Conservation (phyloP, 2,888 invertebrate genomes). For the Synanthedon tipuliformis region DNA sequence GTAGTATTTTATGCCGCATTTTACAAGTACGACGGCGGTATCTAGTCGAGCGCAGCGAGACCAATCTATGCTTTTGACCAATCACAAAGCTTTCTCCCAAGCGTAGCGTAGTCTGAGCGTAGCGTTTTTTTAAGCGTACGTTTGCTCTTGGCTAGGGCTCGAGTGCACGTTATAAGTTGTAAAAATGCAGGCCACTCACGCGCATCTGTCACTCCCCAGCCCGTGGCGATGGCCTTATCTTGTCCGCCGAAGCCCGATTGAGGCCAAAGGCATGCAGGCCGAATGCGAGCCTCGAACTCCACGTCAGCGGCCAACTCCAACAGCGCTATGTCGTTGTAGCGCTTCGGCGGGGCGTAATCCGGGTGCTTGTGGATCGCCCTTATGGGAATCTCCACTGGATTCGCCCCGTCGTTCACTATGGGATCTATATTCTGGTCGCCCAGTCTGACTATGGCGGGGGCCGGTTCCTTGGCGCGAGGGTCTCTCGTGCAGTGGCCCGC, state of each 20-base stretch:
- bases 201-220: slow-evolving; percentile 71
- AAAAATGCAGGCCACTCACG: slow-evolving; percentile 17
- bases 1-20: no score
- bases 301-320: slow-evolving; percentile 60
- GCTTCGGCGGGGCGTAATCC: slow-evolving; percentile 56
- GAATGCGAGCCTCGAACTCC: slow-evolving; percentile 57
- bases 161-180: no score
- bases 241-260: slow-evolving; percentile 27
- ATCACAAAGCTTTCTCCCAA: no score
- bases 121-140: no score
- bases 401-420: slow-evolving; percentile 49
- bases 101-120: no score
- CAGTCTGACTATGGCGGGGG: slow-evolving; percentile 63
- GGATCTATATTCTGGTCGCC: slow-evolving; percentile 70
- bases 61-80: no score
- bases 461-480: slow-evolving; percentile 21
- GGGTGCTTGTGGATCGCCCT: slow-evolving; percentile 62
- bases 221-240: slow-evolving; percentile 69
- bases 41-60: no score
- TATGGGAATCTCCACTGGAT: slow-evolving; percentile 59
- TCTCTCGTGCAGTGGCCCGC: slow-evolving; percentile 65
- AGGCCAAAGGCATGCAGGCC: slow-evolving; percentile 75
- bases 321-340: slow-evolving; percentile 77
- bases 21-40: no score
- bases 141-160: no score